These are phyloP conservation scores for Eristalinus sepulchralis DNA, from an alignment of 2,888 invertebrate species.

Conservation along the genomic window DNA sequence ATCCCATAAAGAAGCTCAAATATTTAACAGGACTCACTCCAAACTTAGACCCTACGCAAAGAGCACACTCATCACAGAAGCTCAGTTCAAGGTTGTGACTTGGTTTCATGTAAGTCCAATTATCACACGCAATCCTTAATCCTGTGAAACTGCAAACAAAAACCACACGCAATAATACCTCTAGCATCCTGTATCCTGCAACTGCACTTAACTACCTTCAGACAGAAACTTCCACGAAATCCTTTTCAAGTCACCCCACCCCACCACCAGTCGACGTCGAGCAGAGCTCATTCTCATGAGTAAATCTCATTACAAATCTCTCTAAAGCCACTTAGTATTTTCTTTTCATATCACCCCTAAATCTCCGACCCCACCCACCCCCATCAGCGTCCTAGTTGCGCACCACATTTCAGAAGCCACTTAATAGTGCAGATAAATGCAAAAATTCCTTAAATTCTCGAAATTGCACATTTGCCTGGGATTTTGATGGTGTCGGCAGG, in stretches of 20 bases:
- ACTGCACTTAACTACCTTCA: background rate
- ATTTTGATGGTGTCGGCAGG: background rate
- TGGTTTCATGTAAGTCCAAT: constrained; percentile 28
- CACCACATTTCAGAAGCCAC: background rate
- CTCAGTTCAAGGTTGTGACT: background rate
- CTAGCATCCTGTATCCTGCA: too few relatives aligned
- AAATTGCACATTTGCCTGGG: constrained; percentile 29
- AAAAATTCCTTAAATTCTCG: constrained; percentile 7
- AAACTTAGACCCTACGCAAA: background rate
- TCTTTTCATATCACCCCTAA: background rate
- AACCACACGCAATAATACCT: background rate
- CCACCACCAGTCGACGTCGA: background rate
- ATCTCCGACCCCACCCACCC: background rate
- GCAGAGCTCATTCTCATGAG: background rate
- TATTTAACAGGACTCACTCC: too few relatives aligned
- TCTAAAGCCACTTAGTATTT: constrained; percentile 27
- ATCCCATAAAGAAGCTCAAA: too few relatives aligned
- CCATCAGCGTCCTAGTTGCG: too few relatives aligned
- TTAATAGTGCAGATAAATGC: constrained; percentile 39
- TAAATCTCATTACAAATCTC: constrained; percentile 22
- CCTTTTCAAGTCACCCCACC: background rate
- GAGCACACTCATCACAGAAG: background rate
- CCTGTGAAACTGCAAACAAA: background rate
- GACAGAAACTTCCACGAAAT: background rate
- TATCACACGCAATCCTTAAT: background rate